Evolutionary conservation across 1,140 invertebrate species (phyloP).

Genomic region (Rhyzopertha dominica): DNA sequence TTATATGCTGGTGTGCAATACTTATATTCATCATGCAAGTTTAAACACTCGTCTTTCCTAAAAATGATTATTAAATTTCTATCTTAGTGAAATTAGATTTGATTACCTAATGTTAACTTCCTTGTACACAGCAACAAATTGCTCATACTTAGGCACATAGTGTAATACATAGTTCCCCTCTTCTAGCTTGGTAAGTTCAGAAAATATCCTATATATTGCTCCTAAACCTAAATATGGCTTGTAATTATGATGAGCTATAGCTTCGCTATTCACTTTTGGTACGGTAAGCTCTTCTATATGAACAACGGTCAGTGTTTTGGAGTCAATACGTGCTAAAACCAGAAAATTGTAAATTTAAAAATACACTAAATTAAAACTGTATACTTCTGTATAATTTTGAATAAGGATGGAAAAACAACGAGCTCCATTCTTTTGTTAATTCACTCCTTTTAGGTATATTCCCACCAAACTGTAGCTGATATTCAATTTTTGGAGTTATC

Average conservation of each 20-base stretch:
- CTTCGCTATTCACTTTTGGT: conserved; percentile 41
- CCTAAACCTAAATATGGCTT: conserved; percentile 40
- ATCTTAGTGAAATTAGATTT: conserved; percentile 4
- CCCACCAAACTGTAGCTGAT: conserved; percentile 46
- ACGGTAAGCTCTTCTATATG: conserved; percentile 44
- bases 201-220: conserved; percentile 45
- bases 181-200: conserved; percentile 32
- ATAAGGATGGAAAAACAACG: conserved; percentile 45
- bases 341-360: conserved; percentile 14
- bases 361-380: conserved; percentile 2
- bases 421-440: conserved; percentile 46
- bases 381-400: conserved; percentile 47
- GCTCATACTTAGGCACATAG: conserved; percentile 43
- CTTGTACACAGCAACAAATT: conserved; percentile 44
- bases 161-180: conserved; percentile 47
- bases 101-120: conserved; percentile 22
- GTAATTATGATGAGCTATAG: conserved; percentile 39
- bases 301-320: conserved; percentile 40
- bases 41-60: conserved; percentile 24
- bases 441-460: conserved; percentile 46
- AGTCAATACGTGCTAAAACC: conserved; percentile 43
- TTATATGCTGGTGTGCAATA: conserved; percentile 19
- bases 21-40: conserved; percentile 33
- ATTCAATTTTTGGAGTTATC: conserved; percentile 48
- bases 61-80: conserved; percentile 19